These are phyloP conservation scores for Pipistrellus nathusii DNA, from an alignment of 2,797 vertebrate genomes.

Conservation along the genomic window DNA sequence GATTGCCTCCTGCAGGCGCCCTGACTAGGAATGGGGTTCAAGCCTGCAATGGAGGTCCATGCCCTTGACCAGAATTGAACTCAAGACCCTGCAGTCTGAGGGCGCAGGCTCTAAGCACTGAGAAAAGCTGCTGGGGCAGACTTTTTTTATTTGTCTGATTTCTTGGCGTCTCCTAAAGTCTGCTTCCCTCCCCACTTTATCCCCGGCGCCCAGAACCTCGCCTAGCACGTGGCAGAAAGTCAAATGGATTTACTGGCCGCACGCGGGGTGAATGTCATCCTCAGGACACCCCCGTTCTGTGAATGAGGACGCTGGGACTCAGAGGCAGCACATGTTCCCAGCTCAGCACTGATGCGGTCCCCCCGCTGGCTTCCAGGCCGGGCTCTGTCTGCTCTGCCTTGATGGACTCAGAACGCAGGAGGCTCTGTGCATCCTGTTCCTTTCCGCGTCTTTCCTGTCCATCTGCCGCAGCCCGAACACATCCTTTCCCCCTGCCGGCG, in stretches of 20 bases:
- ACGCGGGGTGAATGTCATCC: background rate
- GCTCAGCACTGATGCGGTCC: fast-evolving
- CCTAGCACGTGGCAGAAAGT: background rate
- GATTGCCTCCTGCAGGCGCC: background rate
- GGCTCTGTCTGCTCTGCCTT: background rate
- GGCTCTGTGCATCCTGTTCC: background rate
- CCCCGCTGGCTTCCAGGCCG: fast-evolving
- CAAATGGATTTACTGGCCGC: background rate
- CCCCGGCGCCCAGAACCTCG: background rate
- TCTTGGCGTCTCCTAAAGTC: background rate
- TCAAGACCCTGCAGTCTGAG: background rate
- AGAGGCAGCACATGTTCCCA: fast-evolving
- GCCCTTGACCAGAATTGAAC: background rate
- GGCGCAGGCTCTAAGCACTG: too few relatives aligned
- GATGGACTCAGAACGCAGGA: background rate
- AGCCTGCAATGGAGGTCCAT: background rate
- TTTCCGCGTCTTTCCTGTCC: background rate
- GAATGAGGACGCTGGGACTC: background rate
- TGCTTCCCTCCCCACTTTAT: background rate
- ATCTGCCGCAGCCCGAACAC: fast-evolving
- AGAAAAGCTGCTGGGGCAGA: too few relatives aligned
- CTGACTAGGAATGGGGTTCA: too few relatives aligned
- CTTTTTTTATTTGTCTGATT: background rate
- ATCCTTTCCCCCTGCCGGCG: background rate
- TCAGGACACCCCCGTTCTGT: background rate